Percentiles rank a stretch among this genome's conserved stretches.
phyloP scores from a whole-genome alignment of 1,140 invertebrate species.

The Scaptomyza graminum region DNA sequence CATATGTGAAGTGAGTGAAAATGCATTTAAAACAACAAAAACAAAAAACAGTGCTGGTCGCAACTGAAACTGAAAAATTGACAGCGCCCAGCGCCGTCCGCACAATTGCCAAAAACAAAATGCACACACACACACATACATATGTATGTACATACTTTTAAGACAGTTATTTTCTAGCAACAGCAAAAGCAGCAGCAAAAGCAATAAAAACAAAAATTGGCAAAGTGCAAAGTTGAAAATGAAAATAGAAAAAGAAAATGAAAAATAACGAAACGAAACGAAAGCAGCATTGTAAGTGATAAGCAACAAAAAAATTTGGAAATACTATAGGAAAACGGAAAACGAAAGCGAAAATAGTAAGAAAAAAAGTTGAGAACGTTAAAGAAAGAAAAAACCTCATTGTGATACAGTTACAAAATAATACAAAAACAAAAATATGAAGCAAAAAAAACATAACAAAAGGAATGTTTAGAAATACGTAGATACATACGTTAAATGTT shows the following conservation, averaged over 20 bases:
- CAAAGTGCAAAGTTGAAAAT: slow-evolving; percentile 19
- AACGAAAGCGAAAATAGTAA: no score
- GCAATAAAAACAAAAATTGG: slow-evolving; percentile 11
- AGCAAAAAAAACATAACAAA: not conserved
- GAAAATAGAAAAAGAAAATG: slow-evolving; percentile 6
- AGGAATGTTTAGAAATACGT: slow-evolving; percentile 50
- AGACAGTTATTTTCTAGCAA: slow-evolving; percentile 47
- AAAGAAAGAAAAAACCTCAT: slow-evolving; percentile 26
- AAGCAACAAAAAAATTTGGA: slow-evolving; percentile 39
- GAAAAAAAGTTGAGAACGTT: slow-evolving; percentile 6
- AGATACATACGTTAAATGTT: slow-evolving; percentile 55
- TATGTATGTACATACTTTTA: slow-evolving; percentile 55
- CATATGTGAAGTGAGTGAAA: slow-evolving; percentile 32
- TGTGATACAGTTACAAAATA: slow-evolving; percentile 52
- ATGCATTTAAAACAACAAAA: slow-evolving; percentile 35
- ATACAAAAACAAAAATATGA: slow-evolving; percentile 2
- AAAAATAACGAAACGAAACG: slow-evolving; percentile 26
- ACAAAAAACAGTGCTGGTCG: slow-evolving; percentile 16
- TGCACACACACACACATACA: slow-evolving; percentile 38
- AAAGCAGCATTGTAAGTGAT: slow-evolving; percentile 63
- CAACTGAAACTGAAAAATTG: slow-evolving; percentile 34
- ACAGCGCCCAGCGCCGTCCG: slow-evolving; percentile 23
- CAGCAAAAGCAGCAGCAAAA: slow-evolving; percentile 8
- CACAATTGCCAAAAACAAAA: slow-evolving; percentile 63
- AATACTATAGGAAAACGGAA: slow-evolving; percentile 30